A percentile compares a stretch with the other conserved stretches of the same genome.
phyloP scores from a whole-genome alignment of 2,113 vertebrate genomes.

The Hydrolagus affinis region DNA sequence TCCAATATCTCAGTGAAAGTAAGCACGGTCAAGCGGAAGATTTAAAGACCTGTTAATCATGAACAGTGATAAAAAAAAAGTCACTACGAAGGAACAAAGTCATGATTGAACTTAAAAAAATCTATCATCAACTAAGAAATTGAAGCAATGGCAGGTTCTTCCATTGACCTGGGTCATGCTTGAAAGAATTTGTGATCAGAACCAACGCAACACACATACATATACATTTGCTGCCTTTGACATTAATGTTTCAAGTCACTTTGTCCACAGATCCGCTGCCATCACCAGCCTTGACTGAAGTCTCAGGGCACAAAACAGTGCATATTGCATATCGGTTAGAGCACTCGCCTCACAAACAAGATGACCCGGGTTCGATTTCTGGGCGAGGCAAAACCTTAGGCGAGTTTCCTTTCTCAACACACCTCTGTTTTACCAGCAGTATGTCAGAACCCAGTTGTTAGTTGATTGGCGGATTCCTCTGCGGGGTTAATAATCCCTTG shows the following conservation, averaged over 20 bases:
- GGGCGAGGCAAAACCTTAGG: no score
- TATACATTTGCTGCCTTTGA: neutral
- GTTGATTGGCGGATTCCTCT: no score
- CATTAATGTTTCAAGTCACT: neutral
- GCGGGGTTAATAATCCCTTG: no score
- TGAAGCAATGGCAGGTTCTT: neutral
- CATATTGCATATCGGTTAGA: no score
- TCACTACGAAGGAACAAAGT: constrained; percentile 13
- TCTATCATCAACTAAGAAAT: constrained; percentile 6
- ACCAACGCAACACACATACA: neutral
- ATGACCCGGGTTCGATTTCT: no score
- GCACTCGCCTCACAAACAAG: no score
- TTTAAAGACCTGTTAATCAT: constrained; percentile 24
- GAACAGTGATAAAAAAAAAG: constrained; percentile 8
- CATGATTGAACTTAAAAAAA: constrained; percentile 23
- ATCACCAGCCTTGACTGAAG: neutral
- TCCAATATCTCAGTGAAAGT: constrained; percentile 16
- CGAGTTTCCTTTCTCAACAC: no score
- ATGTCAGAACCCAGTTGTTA: no score
- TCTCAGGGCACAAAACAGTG: neutral
- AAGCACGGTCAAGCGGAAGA: constrained; percentile 18
- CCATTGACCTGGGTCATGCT: neutral
- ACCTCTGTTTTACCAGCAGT: no score
- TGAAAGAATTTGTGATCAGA: neutral
- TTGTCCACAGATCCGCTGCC: neutral